Evolutionary conservation across 2,113 vertebrate species (phyloP).

Genomic region (Cercocebus atys): DNA sequence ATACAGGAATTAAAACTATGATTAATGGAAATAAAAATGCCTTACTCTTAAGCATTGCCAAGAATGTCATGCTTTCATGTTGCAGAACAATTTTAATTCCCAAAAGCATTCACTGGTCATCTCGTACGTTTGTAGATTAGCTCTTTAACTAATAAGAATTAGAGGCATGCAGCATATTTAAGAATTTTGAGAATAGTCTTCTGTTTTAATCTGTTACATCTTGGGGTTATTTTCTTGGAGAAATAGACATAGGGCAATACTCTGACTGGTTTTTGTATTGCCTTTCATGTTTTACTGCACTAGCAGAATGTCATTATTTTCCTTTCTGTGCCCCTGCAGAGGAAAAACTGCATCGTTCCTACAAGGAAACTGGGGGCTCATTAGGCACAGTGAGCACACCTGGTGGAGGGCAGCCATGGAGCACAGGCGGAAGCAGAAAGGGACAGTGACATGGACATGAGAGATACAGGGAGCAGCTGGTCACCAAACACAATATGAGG

Average conservation of each 20-base stretch:
- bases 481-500: neutral
- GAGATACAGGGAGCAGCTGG: neutral
- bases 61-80: neutral
- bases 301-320: neutral
- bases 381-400: neutral
- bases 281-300: neutral
- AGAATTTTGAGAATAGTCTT: neutral
- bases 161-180: neutral
- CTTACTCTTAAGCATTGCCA: neutral
- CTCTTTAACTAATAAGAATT: conserved; percentile 49
- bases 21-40: neutral
- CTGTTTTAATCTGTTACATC: neutral
- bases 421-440: neutral
- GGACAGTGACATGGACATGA: neutral
- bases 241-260: accelerated
- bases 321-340: conserved; percentile 28
- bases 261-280: neutral
- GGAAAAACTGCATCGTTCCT: neutral
- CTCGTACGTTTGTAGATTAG: conserved; percentile 45
- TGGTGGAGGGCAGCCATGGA: neutral
- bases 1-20: neutral
- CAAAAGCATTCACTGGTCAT: neutral
- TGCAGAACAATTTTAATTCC: neutral
- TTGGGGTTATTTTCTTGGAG: neutral
- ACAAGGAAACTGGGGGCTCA: neutral